phyloP scores from a whole-genome alignment of 2,113 vertebrate genomes.

The Podilymbus podiceps region DNA sequence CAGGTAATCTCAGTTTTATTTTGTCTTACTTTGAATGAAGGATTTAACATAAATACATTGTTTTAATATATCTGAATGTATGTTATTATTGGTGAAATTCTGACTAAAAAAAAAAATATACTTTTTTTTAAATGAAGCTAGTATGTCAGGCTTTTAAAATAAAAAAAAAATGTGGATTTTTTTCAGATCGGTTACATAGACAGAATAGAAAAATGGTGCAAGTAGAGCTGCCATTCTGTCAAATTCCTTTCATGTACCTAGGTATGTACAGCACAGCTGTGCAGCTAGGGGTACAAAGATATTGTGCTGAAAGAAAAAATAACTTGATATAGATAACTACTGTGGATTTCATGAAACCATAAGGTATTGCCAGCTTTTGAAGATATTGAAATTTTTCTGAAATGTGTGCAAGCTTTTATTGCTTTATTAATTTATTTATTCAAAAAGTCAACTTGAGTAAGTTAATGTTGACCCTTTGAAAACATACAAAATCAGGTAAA shows the following conservation, averaged over 20 bases:
- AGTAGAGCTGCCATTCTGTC: not conserved
- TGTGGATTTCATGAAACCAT: not conserved
- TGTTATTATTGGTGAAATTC: not conserved
- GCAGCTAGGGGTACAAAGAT: not conserved
- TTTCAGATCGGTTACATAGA: not conserved
- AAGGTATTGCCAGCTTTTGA: not conserved
- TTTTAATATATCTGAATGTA: not conserved
- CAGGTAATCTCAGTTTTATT: not conserved
- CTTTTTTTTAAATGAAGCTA: not conserved
- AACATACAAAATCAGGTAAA: not conserved
- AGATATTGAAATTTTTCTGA: not conserved
- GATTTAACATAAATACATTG: not conserved
- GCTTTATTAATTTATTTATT: not conserved
- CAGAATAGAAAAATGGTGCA: not conserved
- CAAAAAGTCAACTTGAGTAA: not conserved
- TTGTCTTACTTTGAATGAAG: not conserved
- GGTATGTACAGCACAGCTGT: not conserved
- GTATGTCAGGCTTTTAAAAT: not conserved
- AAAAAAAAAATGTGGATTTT: not conserved
- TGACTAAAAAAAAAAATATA: not conserved
- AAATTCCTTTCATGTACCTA: not conserved
- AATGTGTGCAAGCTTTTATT: not conserved
- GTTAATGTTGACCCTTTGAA: not conserved
- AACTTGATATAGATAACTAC: not conserved
- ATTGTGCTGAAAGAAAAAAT: not conserved